A percentile compares a stretch with the other conserved stretches of the same genome.
Evolutionary conservation across 2,888 invertebrate genomes (phyloP).

Genomic region (Diaphora mendica): DNA sequence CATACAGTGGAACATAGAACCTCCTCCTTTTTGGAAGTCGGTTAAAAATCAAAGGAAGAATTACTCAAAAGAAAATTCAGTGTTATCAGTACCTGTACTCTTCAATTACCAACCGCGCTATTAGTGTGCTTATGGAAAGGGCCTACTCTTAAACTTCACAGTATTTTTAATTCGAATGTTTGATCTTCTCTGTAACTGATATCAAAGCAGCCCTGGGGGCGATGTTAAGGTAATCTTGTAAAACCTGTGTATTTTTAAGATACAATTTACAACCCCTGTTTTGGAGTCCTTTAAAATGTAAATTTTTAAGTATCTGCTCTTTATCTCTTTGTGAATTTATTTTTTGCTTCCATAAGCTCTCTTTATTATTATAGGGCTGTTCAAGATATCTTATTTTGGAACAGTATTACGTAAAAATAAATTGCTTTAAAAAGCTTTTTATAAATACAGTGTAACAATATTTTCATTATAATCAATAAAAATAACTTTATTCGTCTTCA

Average conservation of each 20-base stretch:
- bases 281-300: constrained; percentile 69
- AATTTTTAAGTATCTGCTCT: constrained; percentile 64
- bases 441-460: neutral
- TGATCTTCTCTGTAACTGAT: constrained; percentile 75
- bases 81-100: constrained; percentile 27
- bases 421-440: neutral
- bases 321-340: constrained; percentile 56
- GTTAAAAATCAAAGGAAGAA: constrained; percentile 22
- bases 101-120: constrained; percentile 50
- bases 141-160: constrained; percentile 45
- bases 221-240: constrained; percentile 71
- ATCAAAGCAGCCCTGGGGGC: constrained; percentile 72
- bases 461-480: too few relatives aligned
- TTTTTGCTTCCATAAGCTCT: constrained; percentile 52
- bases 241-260: constrained; percentile 78
- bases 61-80: constrained; percentile 30
- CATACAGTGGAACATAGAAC: too few relatives aligned
- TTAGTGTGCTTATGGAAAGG: constrained; percentile 44
- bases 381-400: constrained; percentile 17
- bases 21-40: too few relatives aligned
- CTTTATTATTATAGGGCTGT: constrained; percentile 50
- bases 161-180: constrained; percentile 70
- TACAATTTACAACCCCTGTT: constrained; percentile 76
- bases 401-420: constrained; percentile 24
- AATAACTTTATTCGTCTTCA: too few relatives aligned